A percentile compares a stretch with the other conserved stretches of the same genome.
Conservation (phyloP, 2,113 vertebrate genomes). For the Rhodinocichla rosea region DNA sequence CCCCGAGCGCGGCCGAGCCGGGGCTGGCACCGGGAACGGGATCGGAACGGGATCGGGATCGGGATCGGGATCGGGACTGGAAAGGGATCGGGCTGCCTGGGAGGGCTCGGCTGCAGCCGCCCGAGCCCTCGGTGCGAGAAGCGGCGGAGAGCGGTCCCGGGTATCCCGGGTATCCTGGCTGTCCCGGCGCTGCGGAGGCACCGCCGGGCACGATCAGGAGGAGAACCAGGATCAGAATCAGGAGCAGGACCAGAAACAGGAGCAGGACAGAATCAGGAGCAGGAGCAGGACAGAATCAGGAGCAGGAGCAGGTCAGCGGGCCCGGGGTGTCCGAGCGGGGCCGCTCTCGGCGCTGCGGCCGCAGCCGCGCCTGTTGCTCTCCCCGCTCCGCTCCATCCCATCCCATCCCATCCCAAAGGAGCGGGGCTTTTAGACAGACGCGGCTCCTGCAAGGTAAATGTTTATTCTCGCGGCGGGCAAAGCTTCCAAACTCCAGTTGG, state of each 20-base stretch:
- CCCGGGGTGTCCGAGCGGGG: not conserved
- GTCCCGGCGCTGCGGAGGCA: not conserved
- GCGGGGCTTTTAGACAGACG: not conserved
- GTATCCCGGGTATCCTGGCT: too few relatives aligned
- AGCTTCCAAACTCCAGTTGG: not conserved
- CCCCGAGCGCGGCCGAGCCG: not conserved
- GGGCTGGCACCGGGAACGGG: rapidly evolving
- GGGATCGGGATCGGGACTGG: not conserved
- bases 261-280: too few relatives aligned
- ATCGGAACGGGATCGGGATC: too few relatives aligned
- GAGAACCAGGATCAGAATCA: not conserved
- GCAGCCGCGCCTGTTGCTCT: not conserved
- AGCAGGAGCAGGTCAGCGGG: not conserved
- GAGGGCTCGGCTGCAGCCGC: not conserved
- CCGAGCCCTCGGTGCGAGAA: not conserved
- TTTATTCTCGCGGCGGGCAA: not conserved
- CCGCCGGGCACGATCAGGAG: not conserved
- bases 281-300: too few relatives aligned
- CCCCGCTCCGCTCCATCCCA: not conserved
- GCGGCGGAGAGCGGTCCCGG: not conserved
- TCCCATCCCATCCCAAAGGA: not conserved
- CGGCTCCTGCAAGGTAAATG: not conserved
- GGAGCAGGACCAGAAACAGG: not conserved
- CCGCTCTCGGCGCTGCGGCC: not conserved
- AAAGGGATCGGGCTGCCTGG: not conserved